Evolutionary conservation across 2,113 vertebrate genomes (phyloP).

Genomic region (Baryphthengus martii): DNA sequence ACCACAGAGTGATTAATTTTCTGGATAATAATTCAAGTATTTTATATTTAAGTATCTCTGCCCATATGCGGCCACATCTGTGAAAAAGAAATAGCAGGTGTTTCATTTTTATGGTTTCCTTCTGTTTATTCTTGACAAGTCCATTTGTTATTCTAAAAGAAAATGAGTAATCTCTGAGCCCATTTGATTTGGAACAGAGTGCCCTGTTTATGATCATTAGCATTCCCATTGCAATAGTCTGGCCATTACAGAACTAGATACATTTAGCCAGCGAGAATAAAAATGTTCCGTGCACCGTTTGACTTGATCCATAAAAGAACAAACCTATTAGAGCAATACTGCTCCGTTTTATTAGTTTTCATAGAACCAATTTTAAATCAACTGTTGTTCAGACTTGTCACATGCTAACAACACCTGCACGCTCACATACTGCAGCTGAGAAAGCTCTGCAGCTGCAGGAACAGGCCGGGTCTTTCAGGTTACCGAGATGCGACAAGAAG

Average conservation of each 20-base stretch:
- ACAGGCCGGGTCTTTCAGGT: background rate
- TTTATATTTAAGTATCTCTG: conserved; percentile 36
- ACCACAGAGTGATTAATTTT: conserved; percentile 35
- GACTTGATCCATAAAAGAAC: background rate
- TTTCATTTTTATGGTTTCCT: conserved; percentile 50
- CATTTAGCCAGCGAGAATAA: background rate
- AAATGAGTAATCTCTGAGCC: conserved; percentile 25
- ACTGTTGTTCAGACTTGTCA: background rate
- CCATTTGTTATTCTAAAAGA: conserved; percentile 55
- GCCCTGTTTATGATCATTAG: background rate
- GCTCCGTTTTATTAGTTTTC: background rate
- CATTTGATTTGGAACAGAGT: conserved; percentile 17
- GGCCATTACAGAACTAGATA: background rate
- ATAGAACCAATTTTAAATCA: background rate
- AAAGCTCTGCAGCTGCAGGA: background rate
- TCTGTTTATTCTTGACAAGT: conserved; percentile 63
- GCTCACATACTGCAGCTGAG: background rate
- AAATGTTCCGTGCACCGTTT: background rate
- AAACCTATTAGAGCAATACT: background rate
- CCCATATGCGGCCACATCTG: conserved; percentile 62
- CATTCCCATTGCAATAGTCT: background rate
- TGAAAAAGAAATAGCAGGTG: conserved; percentile 56
- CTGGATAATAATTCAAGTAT: conserved; percentile 51
- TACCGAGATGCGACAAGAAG: background rate
- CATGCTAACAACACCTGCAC: background rate